Evolutionary conservation across 1,140 invertebrate genomes (phyloP).

Genomic region (Dinothrombium tinctorium): DNA sequence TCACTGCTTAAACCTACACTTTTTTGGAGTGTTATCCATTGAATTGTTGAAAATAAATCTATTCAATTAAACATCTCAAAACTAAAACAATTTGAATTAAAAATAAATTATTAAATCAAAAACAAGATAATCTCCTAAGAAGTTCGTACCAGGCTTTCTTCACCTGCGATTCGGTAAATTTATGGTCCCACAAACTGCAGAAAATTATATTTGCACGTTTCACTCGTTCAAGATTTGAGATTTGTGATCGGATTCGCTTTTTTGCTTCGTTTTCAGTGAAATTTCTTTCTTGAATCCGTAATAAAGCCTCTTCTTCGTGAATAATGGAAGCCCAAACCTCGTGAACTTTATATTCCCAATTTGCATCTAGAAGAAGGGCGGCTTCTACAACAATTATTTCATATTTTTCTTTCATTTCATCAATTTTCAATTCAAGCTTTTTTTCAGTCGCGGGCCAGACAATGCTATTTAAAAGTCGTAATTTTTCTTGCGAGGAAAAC

Average conservation of each 20-base stretch:
- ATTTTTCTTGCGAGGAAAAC: constrained; percentile 45
- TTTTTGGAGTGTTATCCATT: no score
- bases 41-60: no score
- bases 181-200: constrained; percentile 60
- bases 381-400: constrained; percentile 70
- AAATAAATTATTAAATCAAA: no score
- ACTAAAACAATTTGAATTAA: no score
- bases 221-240: constrained; percentile 48
- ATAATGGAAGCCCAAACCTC: constrained; percentile 79
- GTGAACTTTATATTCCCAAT: constrained; percentile 55
- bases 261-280: constrained; percentile 45
- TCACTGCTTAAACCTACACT: no score
- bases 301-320: constrained; percentile 51
- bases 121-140: background rate
- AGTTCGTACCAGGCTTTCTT: constrained; percentile 22
- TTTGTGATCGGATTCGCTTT: constrained; percentile 45
- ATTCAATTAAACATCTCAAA: no score
- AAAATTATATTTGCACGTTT: constrained; percentile 58
- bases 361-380: constrained; percentile 64
- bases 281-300: constrained; percentile 49
- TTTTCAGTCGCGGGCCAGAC: constrained; percentile 69
- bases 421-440: constrained; percentile 26
- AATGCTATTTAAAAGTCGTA: constrained; percentile 45
- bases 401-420: constrained; percentile 8
- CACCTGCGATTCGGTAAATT: constrained; percentile 57